Conservation (phyloP, 2,888 invertebrate species). For the Drosophila eohydei region DNA sequence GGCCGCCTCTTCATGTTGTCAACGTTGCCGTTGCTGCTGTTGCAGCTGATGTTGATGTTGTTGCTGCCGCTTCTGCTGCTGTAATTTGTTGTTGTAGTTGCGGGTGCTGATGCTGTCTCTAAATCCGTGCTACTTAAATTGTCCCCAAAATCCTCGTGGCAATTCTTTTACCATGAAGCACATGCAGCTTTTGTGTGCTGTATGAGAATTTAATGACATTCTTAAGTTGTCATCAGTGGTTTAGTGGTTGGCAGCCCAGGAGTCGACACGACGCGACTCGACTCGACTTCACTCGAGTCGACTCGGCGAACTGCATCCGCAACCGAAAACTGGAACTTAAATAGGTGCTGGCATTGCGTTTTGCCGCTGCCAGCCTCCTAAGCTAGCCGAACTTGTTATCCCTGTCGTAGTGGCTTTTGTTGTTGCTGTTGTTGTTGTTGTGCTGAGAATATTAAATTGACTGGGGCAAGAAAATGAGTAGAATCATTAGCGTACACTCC, state of each 20-base stretch:
- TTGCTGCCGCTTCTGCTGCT: constrained; percentile 15
- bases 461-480: constrained; percentile 77
- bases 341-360: constrained; percentile 41
- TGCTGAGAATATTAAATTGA: constrained; percentile 77
- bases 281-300: constrained; percentile 8
- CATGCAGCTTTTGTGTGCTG: constrained; percentile 77
- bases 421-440: constrained; percentile 18
- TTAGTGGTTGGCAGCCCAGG: constrained; percentile 67
- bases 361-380: constrained; percentile 21
- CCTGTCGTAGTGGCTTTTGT: constrained; percentile 25
- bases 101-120: constrained; percentile 68
- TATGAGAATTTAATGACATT: constrained; percentile 82
- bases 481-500: constrained; percentile 74
- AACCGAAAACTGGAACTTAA: constrained; percentile 32
- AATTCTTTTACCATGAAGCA: constrained; percentile 77
- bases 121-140: constrained; percentile 82
- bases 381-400: constrained; percentile 53
- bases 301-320: constrained; percentile 21
- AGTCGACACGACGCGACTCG: constrained; percentile 33
- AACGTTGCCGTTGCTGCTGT: constrained; percentile 36
- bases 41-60: constrained; percentile 6
- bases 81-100: constrained; percentile 42
- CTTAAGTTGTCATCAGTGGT: constrained; percentile 83
- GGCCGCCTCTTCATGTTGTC: constrained; percentile 72
- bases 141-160: constrained; percentile 82